A percentile compares a stretch with the other conserved stretches of the same genome.
Conservation (phyloP, 2,113 vertebrate species). For the Myxocyprinus asiaticus region DNA sequence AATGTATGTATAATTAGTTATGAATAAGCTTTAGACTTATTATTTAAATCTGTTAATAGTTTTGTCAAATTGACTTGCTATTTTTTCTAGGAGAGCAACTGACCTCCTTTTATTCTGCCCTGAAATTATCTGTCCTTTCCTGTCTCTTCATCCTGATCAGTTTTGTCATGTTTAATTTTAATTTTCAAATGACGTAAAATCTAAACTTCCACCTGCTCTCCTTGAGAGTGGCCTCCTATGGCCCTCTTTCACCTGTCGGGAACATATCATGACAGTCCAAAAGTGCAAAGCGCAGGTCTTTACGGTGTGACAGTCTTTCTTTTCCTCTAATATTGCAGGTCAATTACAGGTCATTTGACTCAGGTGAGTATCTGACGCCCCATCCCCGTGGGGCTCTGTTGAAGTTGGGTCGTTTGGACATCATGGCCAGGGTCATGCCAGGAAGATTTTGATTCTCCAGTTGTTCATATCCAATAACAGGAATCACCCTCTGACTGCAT, state of each 20-base stretch:
- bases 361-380: constrained; percentile 74
- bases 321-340: constrained; percentile 25
- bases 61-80: too few relatives aligned
- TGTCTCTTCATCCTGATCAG: background rate
- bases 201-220: background rate
- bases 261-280: background rate
- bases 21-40: background rate
- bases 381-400: constrained; percentile 89
- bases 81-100: background rate
- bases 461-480: constrained; percentile 67
- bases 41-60: background rate
- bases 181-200: background rate
- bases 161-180: background rate
- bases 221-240: background rate
- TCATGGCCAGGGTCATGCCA: constrained; percentile 67
- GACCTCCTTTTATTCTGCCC: too few relatives aligned
- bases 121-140: background rate
- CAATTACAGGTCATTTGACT: constrained; percentile 87
- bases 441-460: constrained; percentile 69
- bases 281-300: constrained; percentile 17
- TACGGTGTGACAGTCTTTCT: constrained; percentile 54
- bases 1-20: too few relatives aligned
- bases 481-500: constrained; percentile 68
- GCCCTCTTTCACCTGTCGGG: constrained; percentile 3
- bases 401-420: constrained; percentile 83